Evolutionary conservation across 2,113 vertebrate species (phyloP).

Genomic region (Triplophysa rosa): DNA sequence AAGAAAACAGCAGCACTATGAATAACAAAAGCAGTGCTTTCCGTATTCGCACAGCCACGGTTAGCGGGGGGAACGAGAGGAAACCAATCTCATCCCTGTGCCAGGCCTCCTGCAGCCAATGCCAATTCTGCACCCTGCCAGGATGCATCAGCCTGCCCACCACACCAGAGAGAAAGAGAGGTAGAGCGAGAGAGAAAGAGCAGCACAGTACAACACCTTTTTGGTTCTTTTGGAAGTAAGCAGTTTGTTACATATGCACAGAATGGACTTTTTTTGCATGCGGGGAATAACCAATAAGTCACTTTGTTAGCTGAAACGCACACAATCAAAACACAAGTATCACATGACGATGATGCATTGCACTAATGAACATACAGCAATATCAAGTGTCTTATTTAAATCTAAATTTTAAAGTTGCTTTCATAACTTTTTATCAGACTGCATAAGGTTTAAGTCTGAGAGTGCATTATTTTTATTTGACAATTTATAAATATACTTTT

Average conservation of each 20-base stretch:
- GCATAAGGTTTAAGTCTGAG: too few species aligned
- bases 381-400: too few species aligned
- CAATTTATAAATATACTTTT: too few species aligned
- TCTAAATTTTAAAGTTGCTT: too few species aligned
- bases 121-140: constrained; percentile 31
- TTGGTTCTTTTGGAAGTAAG: not conserved
- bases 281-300: not conserved
- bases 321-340: not conserved
- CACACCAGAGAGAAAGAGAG: not conserved
- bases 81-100: constrained; percentile 19
- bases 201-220: not conserved
- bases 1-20: not conserved
- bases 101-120: not conserved
- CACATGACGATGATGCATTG: not conserved
- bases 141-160: constrained; percentile 7
- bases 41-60: not conserved
- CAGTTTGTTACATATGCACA: not conserved
- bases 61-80: constrained; percentile 18
- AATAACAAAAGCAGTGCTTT: constrained; percentile 21
- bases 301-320: not conserved
- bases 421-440: too few species aligned
- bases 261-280: not conserved
- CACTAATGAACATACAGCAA: not conserved
- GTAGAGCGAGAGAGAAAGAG: not conserved
- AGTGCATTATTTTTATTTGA: too few species aligned